These are phyloP conservation scores for Stratiolaelaps scimitus DNA, from an alignment of 1,140 invertebrate species.

Conservation along the genomic window DNA sequence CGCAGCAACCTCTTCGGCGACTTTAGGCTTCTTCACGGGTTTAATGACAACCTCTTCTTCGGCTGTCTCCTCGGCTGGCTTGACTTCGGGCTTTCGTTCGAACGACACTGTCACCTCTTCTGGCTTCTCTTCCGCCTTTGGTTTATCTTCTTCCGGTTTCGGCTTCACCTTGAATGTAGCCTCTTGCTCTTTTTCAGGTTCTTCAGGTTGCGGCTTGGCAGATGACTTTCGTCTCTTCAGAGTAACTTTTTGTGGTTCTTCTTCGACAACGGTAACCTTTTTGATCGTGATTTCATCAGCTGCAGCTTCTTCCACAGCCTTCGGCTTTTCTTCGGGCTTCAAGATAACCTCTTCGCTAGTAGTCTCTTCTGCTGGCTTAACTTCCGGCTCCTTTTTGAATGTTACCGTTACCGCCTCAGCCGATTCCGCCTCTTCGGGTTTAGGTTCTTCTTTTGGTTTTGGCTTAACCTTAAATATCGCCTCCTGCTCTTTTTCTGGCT, in stretches of 20 bases:
- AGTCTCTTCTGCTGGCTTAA: not conserved
- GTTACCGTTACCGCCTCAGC: not conserved
- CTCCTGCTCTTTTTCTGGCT: slow-evolving; percentile 34
- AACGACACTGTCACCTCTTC: slow-evolving; percentile 33
- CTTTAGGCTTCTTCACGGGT: not conserved
- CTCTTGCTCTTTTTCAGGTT: slow-evolving; percentile 38
- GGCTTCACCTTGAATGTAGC: slow-evolving; percentile 32
- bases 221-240: slow-evolving; percentile 44
- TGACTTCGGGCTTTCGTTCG: slow-evolving; percentile 36
- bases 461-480: slow-evolving; percentile 34
- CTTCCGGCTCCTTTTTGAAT: slow-evolving; percentile 1
- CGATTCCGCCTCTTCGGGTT: not conserved
- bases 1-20: slow-evolving; percentile 10
- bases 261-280: slow-evolving; percentile 15
- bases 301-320: slow-evolving; percentile 21
- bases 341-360: not conserved
- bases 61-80: not conserved
- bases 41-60: slow-evolving; percentile 21
- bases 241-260: slow-evolving; percentile 37
- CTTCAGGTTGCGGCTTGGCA: slow-evolving; percentile 31
- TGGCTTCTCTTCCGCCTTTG: slow-evolving; percentile 41
- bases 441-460: not conserved
- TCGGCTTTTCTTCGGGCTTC: not conserved
- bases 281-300: slow-evolving; percentile 25
- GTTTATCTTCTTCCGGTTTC: slow-evolving; percentile 35